Evolutionary conservation across 2,888 invertebrate genomes (phyloP).

Genomic region (Electrophaes corylata): DNA sequence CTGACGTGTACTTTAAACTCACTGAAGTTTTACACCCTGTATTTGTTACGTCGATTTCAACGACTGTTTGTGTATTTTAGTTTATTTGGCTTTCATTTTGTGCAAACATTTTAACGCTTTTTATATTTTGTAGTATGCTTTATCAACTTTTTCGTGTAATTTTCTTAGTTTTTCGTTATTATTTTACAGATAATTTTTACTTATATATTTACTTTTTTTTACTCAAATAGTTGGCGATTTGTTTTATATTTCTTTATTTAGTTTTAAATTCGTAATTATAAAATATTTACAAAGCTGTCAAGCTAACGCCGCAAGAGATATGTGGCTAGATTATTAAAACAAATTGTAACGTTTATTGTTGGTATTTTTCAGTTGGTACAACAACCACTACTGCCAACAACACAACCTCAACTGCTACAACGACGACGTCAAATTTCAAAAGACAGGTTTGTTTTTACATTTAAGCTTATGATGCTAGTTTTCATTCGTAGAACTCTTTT

Average conservation of each 20-base stretch:
- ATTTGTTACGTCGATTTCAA: not conserved
- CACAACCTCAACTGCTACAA: slow-evolving; percentile 75
- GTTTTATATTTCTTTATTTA: too few species aligned
- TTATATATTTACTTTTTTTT: not conserved
- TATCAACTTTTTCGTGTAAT: not conserved
- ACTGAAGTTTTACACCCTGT: too few species aligned
- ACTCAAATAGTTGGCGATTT: too few species aligned
- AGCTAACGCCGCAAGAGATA: too few species aligned
- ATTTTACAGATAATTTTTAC: not conserved
- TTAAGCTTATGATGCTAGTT: too few species aligned
- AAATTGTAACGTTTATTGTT: not conserved
- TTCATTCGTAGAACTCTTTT: too few species aligned
- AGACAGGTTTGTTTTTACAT: slow-evolving; percentile 66
- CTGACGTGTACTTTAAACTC: too few species aligned
- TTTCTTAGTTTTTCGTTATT: not conserved
- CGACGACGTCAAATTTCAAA: slow-evolving; percentile 80
- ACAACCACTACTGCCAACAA: slow-evolving; percentile 77
- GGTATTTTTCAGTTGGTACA: slow-evolving; percentile 65
- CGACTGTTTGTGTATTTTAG: not conserved
- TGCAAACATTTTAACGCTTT: slow-evolving; percentile 12
- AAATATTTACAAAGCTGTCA: too few species aligned
- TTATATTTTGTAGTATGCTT: not conserved
- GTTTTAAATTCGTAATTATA: too few species aligned
- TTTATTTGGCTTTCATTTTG: slow-evolving; percentile 7
- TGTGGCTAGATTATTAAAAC: too few species aligned